Evolutionary conservation across 2,888 invertebrate species (phyloP), one percentile per base, ranked within the genome.

Genomic region (Heteromyza rotundicornis): DNA sequence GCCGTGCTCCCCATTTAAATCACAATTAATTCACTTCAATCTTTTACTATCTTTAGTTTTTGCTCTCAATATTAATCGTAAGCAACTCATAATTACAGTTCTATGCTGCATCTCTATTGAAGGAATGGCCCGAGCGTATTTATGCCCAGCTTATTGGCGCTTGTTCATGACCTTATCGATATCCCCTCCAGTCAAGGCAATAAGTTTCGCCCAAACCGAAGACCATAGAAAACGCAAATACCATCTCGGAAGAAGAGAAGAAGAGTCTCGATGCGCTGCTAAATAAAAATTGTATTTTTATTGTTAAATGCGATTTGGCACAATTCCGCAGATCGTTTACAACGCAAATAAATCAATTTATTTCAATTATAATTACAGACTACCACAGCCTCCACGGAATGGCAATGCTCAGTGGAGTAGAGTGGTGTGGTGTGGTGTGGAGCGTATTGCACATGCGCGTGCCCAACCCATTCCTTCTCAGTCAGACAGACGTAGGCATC

Each of bases 361-460:
- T 80, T 79, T 80, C 79, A 78, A 79, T 80, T 80, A 78, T 80
- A 80, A 80, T 80, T 80, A 80, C 73, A 80, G 78, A 62, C 53
- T 65, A 59, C 32, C n/a, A n/a, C n/a, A n/a, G n/a, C n/a, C n/a
- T n/a, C n/a, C n/a, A n/a, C n/a, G n/a, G n/a, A n/a, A n/a, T n/a
- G n/a, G n/a, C n/a, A n/a, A n/a, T n/a, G n/a, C n/a, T n/a, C n/a
- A n/a, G n/a, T n/a, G n/a, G n/a, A n/a, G n/a, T n/a, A n/a, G n/a
- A n/a, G n/a, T n/a, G n/a, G n/a, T n/a, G n/a, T n/a, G n/a, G n/a
- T n/a, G n/a, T n/a, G n/a, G n/a, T n/a, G n/a, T n/a, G n/a, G n/a
- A n/a, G n/a, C n/a, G n/a, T n/a, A n/a, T 36, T 51, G 64, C 19
- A 19, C 27, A 20, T 56, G 24, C 62, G 52, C 62, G 62, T 56